Conservation (phyloP, 2,888 invertebrate genomes). For the Pinctada fucata region DNA sequence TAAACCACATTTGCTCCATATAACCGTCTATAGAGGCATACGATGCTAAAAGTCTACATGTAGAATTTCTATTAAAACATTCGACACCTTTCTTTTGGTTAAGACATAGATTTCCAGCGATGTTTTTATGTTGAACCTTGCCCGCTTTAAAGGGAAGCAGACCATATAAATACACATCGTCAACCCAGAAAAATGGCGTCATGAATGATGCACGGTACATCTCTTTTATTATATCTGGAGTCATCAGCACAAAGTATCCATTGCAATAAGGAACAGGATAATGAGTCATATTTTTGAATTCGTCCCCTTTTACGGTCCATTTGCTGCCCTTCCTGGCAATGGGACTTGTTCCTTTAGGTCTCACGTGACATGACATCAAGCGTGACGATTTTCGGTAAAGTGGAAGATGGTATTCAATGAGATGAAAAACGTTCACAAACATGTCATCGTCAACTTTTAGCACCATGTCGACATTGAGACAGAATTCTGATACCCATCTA, state of each 20-base stretch:
- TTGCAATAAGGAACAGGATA: conserved; percentile 73
- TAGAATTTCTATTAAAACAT: conserved; percentile 51
- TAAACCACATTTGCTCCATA: conserved; percentile 59
- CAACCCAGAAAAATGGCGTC: conserved; percentile 76
- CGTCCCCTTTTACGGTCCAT: conserved; percentile 61
- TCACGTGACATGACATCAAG: conserved; percentile 58
- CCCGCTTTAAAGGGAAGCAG: conserved; percentile 66
- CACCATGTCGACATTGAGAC: conserved; percentile 56
- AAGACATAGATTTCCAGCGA: conserved; percentile 92
- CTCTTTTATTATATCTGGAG: conserved; percentile 63
- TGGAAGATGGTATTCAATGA: conserved; percentile 56
- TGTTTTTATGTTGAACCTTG: conserved; percentile 53
- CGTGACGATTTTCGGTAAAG: conserved; percentile 47
- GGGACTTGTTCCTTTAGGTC: conserved; percentile 57
- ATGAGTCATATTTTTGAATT: conserved; percentile 61
- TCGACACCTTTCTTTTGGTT: conserved; percentile 78
- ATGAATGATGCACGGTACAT: conserved; percentile 64
- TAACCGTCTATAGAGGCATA: conserved; percentile 51
- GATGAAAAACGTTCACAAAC: conserved; percentile 64
- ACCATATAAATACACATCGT: conserved; percentile 74
- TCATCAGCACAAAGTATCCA: conserved; percentile 67
- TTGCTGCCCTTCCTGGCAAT: conserved; percentile 58
- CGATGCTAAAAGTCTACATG: conserved; percentile 53
- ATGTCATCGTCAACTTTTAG: conserved; percentile 69
- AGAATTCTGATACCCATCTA: conserved; percentile 63